phyloP scores from a whole-genome alignment of 92 coral and sea anemone genomes.

The Palythoa grandiflora region DNA sequence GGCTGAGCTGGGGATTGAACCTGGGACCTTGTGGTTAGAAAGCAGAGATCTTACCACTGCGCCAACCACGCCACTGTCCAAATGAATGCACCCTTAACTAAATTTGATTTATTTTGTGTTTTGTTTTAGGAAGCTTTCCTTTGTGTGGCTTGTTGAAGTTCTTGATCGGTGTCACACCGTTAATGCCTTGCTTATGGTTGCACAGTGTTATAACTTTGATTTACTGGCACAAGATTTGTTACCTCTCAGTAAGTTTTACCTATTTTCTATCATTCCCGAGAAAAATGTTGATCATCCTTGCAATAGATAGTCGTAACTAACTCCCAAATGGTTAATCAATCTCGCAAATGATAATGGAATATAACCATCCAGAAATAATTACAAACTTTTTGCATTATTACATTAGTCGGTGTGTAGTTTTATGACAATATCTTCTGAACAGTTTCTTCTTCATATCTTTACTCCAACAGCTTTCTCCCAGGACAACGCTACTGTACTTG shows the following conservation, averaged over 20 bases:
- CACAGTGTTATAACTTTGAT: constrained; percentile 72
- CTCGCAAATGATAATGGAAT: too few species aligned
- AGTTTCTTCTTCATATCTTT: background rate
- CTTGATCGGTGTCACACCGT: constrained; percentile 70
- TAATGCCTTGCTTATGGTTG: constrained; percentile 58
- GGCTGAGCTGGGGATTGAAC: too few species aligned
- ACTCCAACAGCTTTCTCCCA: constrained; percentile 73
- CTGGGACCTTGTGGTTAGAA: too few species aligned
- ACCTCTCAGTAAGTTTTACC: constrained; percentile 84
- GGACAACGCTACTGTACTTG: constrained; percentile 69
- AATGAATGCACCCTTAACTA: too few species aligned
- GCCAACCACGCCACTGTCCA: too few species aligned
- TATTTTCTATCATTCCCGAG: too few species aligned
- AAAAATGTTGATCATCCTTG: too few species aligned
- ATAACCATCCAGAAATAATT: background rate
- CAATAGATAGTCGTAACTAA: too few species aligned
- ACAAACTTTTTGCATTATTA: background rate
- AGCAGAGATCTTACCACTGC: too few species aligned
- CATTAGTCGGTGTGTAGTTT: background rate
- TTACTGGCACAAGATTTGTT: constrained; percentile 77
- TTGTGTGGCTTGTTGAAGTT: constrained; percentile 89
- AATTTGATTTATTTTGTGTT: background rate
- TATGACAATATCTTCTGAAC: background rate
- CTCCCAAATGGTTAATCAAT: too few species aligned
- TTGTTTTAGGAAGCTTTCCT: constrained; percentile 75